These are phyloP conservation scores for Karalla daura DNA, from an alignment of 2,797 vertebrate species.

Conservation along the genomic window DNA sequence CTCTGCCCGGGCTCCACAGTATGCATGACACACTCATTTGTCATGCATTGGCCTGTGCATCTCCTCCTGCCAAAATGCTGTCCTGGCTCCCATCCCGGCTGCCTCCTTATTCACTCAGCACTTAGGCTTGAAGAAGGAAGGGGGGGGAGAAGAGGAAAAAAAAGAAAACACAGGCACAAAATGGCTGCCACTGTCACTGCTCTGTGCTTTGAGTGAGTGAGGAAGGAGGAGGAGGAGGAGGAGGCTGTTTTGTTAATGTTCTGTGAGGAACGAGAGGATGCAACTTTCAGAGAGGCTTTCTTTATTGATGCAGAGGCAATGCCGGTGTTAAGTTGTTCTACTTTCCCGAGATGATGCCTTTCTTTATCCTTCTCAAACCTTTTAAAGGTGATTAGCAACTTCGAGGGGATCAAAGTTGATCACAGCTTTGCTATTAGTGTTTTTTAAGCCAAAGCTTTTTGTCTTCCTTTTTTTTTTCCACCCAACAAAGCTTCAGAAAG, in stretches of 20 bases:
- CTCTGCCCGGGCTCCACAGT: slow-evolving; percentile 48
- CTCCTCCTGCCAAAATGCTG: slow-evolving; percentile 65
- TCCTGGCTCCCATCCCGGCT: slow-evolving; percentile 67
- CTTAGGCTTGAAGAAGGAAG: slow-evolving; percentile 41
- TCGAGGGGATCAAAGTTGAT: not conserved
- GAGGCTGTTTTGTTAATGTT: slow-evolving; percentile 1
- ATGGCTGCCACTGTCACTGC: slow-evolving; percentile 64
- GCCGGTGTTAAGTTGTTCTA: not conserved
- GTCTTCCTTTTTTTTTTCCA: not conserved
- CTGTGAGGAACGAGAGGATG: slow-evolving; percentile 11
- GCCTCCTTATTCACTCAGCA: slow-evolving; percentile 58
- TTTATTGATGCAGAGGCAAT: not conserved
- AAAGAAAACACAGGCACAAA: slow-evolving; percentile 66
- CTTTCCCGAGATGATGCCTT: not conserved
- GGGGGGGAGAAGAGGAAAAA: too few relatives aligned
- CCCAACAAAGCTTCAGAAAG: not conserved
- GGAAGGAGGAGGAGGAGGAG: slow-evolving; percentile 1
- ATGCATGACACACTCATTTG: slow-evolving; percentile 74
- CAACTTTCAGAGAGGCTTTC: not conserved
- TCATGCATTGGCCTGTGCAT: slow-evolving; percentile 66
- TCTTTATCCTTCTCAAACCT: not conserved
- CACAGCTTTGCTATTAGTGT: not conserved
- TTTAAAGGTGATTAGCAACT: not conserved
- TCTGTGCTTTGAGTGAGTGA: slow-evolving; percentile 32
- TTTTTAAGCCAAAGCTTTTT: not conserved